Evolutionary conservation across 2,797 vertebrate genomes (phyloP).

Genomic region (Australoheros facetus): DNA sequence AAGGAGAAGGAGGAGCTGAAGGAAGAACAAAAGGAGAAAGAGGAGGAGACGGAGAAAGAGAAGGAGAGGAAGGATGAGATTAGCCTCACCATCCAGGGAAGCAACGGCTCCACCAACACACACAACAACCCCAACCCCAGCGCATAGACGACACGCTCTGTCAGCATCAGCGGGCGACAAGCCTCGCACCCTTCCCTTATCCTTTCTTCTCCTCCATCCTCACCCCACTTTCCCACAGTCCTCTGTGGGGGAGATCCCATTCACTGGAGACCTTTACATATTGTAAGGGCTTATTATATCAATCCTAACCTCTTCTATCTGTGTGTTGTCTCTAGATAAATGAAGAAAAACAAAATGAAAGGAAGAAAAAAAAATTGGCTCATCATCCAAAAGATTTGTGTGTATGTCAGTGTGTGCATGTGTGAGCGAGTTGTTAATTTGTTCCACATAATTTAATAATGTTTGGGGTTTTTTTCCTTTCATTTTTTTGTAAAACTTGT

Average conservation of each 20-base stretch:
- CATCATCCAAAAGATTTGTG: conserved; percentile 75
- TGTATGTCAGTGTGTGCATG: conserved; percentile 8
- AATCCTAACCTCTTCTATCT: conserved; percentile 79
- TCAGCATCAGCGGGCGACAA: conserved; percentile 24
- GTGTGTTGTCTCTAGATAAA: conserved; percentile 74
- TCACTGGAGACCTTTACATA: conserved; percentile 88
- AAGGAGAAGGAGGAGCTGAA: conserved; percentile 80
- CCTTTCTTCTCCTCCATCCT: conserved; percentile 57
- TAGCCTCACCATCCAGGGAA: conserved; percentile 89
- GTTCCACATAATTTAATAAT: conserved; percentile 83
- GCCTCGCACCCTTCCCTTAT: conserved; percentile 11
- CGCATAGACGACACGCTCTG: conserved; percentile 82
- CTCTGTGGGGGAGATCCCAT: conserved; percentile 81
- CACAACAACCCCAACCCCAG: conserved; percentile 91
- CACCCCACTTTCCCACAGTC: conserved; percentile 76
- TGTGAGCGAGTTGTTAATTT: conserved; percentile 64
- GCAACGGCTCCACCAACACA: conserved; percentile 90
- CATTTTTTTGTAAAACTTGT: conserved; percentile 68
- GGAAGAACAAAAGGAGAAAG: conserved; percentile 70
- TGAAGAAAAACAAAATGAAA: conserved; percentile 55
- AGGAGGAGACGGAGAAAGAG: conserved; percentile 84
- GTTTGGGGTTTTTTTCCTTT: conserved; percentile 64
- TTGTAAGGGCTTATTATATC: conserved; percentile 89
- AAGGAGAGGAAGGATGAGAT: conserved; percentile 86
- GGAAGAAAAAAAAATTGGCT: conserved; percentile 71